phyloP scores from a whole-genome alignment of 2,888 invertebrate species.

The Drosophila planitibia region DNA sequence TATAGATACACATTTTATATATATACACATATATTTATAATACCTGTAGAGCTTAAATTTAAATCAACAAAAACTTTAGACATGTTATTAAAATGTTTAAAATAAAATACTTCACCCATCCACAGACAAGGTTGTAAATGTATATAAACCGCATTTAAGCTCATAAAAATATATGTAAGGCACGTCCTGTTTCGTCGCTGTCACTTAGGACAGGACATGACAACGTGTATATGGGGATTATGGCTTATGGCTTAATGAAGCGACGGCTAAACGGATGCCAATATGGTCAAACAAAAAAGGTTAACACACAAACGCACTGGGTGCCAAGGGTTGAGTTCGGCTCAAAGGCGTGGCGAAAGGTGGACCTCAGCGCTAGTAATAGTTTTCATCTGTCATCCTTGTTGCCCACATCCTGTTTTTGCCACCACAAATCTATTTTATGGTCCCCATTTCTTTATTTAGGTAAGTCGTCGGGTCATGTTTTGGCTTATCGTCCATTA shows the following conservation, averaged over 20 bases:
- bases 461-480: slow-evolving; percentile 25
- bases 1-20: too few relatives aligned
- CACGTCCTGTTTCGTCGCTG: slow-evolving; percentile 14
- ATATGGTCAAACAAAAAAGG: slow-evolving; percentile 44
- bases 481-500: slow-evolving; percentile 20
- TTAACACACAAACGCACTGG: slow-evolving; percentile 18
- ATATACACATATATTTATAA: not conserved
- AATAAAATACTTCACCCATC: slow-evolving; percentile 1
- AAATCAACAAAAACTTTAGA: not conserved
- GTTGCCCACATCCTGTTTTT: not conserved
- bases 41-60: not conserved
- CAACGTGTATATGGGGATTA: slow-evolving; percentile 27
- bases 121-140: slow-evolving; percentile 13
- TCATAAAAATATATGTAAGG: slow-evolving; percentile 22
- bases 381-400: slow-evolving; percentile 47
- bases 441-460: slow-evolving; percentile 4
- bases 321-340: slow-evolving; percentile 1
- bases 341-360: slow-evolving; percentile 36
- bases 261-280: slow-evolving; percentile 62
- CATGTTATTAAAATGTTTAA: not conserved
- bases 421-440: slow-evolving; percentile 7
- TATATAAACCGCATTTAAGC: slow-evolving; percentile 31
- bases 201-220: slow-evolving; percentile 52
- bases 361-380: slow-evolving; percentile 50
- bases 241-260: slow-evolving; percentile 74